Percentiles rank a stretch among this genome's conserved stretches.
Conservation (phyloP, 2,113 vertebrate species). For the Laticauda laticaudata region DNA sequence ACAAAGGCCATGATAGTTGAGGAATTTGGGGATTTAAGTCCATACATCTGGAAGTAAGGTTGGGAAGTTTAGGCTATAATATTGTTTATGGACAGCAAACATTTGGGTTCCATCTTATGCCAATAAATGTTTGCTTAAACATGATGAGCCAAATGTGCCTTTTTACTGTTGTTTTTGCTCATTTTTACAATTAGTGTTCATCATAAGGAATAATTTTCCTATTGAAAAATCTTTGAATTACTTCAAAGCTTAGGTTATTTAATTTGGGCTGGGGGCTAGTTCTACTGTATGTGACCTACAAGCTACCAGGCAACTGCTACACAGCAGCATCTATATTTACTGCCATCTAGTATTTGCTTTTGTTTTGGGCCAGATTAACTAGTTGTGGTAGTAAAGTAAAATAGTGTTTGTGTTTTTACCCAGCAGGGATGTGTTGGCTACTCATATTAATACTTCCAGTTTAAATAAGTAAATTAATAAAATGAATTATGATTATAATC, state of each 20-base stretch:
- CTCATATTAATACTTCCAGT: background rate
- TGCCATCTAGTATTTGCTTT: background rate
- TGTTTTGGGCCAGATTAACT: background rate
- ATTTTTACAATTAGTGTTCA: background rate
- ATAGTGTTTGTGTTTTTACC: background rate
- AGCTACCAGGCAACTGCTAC: background rate
- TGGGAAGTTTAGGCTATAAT: background rate
- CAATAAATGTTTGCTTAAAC: background rate
- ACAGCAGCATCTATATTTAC: background rate
- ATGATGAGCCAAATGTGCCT: background rate
- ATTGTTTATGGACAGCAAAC: background rate
- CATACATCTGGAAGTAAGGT: background rate
- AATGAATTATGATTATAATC: background rate
- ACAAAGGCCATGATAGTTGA: background rate
- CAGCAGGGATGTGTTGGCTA: background rate
- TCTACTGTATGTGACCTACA: background rate
- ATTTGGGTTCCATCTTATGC: background rate
- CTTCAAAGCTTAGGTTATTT: background rate
- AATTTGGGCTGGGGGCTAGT: background rate
- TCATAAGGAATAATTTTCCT: background rate
- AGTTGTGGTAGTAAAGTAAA: background rate
- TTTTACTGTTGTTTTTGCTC: background rate
- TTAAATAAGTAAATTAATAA: background rate
- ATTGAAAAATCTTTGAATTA: background rate
- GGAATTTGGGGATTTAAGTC: background rate